A percentile compares a stretch with the other conserved stretches of the same genome.
These are phyloP conservation scores for Panurus biarmicus DNA, from an alignment of 2,113 vertebrate species.

Conservation along the genomic window DNA sequence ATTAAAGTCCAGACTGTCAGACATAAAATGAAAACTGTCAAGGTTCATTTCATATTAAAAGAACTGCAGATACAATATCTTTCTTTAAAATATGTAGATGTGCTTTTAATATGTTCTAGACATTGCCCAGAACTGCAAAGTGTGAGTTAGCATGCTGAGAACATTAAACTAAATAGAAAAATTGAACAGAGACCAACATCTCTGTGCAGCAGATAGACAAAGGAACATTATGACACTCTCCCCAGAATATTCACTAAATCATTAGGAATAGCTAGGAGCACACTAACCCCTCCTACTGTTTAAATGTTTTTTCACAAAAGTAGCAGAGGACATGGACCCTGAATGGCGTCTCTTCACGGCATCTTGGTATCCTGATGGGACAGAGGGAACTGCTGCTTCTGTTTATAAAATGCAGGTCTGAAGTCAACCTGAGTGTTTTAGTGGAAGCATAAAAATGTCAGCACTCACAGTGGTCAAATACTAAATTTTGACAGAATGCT, in stretches of 20 bases:
- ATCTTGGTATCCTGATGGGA: background rate
- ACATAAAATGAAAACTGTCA: background rate
- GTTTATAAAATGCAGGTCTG: background rate
- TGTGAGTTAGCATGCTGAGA: background rate
- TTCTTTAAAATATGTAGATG: background rate
- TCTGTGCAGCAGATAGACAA: background rate
- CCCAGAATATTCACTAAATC: background rate
- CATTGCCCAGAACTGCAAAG: background rate
- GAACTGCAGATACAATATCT: background rate
- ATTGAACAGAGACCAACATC: background rate
- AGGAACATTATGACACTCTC: background rate
- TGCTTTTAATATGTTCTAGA: background rate
- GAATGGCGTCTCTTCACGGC: background rate
- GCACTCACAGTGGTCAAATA: background rate
- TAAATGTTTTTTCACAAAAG: background rate
- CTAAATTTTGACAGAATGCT: background rate
- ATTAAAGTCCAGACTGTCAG: background rate
- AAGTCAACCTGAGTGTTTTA: background rate
- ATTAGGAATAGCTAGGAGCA: background rate
- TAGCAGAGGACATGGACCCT: background rate
- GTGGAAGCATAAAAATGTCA: background rate
- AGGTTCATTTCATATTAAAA: background rate
- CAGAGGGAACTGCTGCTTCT: background rate
- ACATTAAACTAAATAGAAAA: background rate
- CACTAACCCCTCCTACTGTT: background rate